These are phyloP conservation scores for Drosophila pseudoobscura DNA, from an alignment of 1,140 invertebrate genomes.

Conservation along the genomic window DNA sequence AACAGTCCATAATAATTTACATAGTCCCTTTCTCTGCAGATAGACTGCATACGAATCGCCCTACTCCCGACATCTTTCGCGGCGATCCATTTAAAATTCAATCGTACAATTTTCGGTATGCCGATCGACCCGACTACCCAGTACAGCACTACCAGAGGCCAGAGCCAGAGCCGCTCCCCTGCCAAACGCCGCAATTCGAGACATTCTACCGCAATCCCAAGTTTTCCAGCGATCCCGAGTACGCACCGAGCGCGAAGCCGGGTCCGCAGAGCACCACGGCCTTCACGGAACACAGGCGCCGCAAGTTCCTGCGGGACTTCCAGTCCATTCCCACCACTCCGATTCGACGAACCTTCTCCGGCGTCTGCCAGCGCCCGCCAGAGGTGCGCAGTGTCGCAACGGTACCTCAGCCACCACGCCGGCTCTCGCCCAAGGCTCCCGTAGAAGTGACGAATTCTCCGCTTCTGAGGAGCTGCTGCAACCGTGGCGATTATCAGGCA, in stretches of 20 bases:
- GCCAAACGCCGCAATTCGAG: conserved; percentile 38
- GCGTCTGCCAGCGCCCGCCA: not conserved
- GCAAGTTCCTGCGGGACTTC: conserved; percentile 45
- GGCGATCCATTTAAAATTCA: conserved; percentile 79
- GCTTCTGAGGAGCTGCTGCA: conserved; percentile 40
- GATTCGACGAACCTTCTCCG: not conserved
- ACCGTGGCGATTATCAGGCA: conserved; percentile 27
- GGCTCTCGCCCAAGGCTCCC: not conserved
- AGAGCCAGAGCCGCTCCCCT: not conserved
- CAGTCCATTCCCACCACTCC: conserved; percentile 6
- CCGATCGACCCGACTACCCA: conserved; percentile 57
- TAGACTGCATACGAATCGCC: conserved; percentile 26
- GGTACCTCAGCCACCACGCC: conserved; percentile 6
- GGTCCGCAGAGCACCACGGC: not conserved
- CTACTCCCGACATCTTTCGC: conserved; percentile 55
- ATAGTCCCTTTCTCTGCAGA: conserved; percentile 21
- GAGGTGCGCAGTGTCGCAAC: conserved; percentile 15
- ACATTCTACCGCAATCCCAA: conserved; percentile 69
- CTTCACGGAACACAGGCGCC: conserved; percentile 43
- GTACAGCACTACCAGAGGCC: conserved; percentile 47
- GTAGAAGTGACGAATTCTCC: conserved; percentile 20
- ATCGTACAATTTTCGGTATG: conserved; percentile 77
- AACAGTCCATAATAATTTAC: conserved; percentile 17
- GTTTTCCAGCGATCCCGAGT: conserved; percentile 30
- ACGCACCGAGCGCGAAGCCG: not conserved